Evolutionary conservation across 2,113 vertebrate genomes (phyloP).

Genomic region (Lathamus discolor): DNA sequence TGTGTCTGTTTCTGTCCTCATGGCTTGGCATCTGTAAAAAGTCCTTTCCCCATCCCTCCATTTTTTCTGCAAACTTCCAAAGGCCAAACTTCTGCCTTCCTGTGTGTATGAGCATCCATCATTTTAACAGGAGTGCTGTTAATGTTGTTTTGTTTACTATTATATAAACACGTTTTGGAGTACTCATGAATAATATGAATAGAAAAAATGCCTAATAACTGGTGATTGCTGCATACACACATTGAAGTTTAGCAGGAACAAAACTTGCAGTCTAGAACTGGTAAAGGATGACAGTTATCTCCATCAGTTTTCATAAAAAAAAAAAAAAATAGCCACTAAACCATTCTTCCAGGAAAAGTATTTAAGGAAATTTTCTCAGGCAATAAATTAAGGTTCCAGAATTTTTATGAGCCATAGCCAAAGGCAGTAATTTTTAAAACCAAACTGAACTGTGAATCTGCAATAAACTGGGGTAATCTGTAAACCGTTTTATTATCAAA

Average conservation of each 20-base stretch:
- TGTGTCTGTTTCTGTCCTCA: background rate
- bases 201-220: background rate
- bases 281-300: background rate
- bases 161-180: background rate
- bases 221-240: background rate
- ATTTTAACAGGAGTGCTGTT: background rate
- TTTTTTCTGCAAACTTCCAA: background rate
- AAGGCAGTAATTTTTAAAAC: background rate
- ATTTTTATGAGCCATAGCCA: background rate
- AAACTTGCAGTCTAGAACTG: background rate
- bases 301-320: background rate
- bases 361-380: background rate
- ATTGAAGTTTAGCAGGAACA: background rate
- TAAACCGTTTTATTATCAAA: background rate
- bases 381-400: background rate
- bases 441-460: background rate
- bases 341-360: background rate
- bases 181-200: background rate
- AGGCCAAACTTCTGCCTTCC: background rate
- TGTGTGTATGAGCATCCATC: background rate
- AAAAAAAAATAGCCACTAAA: background rate
- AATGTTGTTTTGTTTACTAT: background rate
- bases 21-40: background rate
- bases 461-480: background rate
- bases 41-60: background rate